Percentiles rank a stretch among this genome's conserved stretches.
Evolutionary conservation across 2,888 invertebrate genomes (phyloP).

Genomic region (Cartodere bifasciata): DNA sequence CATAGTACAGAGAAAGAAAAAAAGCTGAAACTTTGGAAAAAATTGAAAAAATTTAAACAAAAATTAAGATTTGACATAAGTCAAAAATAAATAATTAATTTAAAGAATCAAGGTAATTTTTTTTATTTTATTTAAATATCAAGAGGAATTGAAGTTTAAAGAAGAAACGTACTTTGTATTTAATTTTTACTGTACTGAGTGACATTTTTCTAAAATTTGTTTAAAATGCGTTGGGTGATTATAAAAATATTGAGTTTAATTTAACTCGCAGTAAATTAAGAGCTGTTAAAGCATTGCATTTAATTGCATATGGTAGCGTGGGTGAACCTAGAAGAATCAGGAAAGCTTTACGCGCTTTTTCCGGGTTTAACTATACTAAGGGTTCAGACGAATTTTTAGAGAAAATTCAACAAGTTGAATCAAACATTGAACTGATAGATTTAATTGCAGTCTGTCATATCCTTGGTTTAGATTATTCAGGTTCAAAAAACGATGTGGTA

Average conservation of each 20-base stretch:
- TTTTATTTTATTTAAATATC: no score
- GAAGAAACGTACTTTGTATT: no score
- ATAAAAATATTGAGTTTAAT: neutral
- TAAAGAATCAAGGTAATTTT: no score
- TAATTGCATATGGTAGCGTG: constrained; percentile 10
- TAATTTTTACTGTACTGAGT: no score
- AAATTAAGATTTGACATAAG: no score
- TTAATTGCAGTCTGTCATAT: constrained; percentile 12
- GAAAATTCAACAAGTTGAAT: constrained; percentile 9
- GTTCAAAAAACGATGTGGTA: constrained; percentile 6
- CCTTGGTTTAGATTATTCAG: constrained; percentile 11
- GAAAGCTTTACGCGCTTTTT: constrained; percentile 11
- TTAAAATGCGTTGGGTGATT: constrained; percentile 3
- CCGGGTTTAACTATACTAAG: constrained; percentile 9
- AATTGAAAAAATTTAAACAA: no score
- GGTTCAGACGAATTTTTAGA: constrained; percentile 8
- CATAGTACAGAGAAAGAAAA: no score
- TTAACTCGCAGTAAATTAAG: constrained; percentile 1
- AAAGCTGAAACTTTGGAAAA: no score
- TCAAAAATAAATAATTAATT: no score
- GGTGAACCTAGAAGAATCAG: constrained; percentile 9
- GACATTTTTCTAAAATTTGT: no score
- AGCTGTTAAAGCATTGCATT: constrained; percentile 4
- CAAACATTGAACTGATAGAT: constrained; percentile 8
- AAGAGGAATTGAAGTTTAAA: no score